These are phyloP conservation scores for Heteromormyrus szaboi DNA, from an alignment of 2,797 vertebrate genomes.

Conservation along the genomic window DNA sequence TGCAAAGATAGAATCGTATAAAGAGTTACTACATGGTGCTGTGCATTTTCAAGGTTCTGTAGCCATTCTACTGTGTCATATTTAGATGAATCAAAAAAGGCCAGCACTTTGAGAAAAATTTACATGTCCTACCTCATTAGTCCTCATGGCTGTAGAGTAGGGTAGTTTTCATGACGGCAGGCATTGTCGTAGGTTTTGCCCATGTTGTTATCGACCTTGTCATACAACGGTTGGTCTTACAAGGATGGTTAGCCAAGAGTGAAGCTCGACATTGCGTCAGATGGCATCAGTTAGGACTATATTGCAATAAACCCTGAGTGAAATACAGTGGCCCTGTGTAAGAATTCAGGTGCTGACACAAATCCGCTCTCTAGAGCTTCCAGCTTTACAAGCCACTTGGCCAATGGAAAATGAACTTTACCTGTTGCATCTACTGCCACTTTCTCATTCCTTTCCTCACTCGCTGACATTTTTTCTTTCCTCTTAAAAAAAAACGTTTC, in stretches of 20 bases:
- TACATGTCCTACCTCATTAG: neutral
- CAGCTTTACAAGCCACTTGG: slow-evolving; percentile 17
- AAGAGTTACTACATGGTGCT: neutral
- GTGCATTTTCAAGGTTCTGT: neutral
- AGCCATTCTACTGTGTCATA: neutral
- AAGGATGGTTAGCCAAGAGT: neutral
- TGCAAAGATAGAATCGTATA: neutral
- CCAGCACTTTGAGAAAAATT: neutral
- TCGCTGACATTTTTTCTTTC: slow-evolving; percentile 6
- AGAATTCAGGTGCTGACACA: neutral
- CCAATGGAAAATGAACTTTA: slow-evolving; percentile 26
- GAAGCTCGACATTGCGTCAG: neutral
- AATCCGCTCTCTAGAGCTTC: neutral
- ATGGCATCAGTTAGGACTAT: neutral
- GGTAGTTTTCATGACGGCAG: neutral
- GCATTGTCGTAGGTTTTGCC: neutral
- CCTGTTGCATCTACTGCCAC: slow-evolving; percentile 6
- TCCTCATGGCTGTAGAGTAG: neutral
- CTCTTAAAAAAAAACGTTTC: neutral
- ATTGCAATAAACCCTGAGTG: neutral
- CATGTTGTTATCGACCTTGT: neutral
- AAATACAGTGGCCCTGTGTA: neutral
- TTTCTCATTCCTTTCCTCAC: neutral
- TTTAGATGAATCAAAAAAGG: neutral
- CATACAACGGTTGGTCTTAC: neutral